Conservation (phyloP, 2,888 invertebrate genomes). For the Rhingia rostrata region DNA sequence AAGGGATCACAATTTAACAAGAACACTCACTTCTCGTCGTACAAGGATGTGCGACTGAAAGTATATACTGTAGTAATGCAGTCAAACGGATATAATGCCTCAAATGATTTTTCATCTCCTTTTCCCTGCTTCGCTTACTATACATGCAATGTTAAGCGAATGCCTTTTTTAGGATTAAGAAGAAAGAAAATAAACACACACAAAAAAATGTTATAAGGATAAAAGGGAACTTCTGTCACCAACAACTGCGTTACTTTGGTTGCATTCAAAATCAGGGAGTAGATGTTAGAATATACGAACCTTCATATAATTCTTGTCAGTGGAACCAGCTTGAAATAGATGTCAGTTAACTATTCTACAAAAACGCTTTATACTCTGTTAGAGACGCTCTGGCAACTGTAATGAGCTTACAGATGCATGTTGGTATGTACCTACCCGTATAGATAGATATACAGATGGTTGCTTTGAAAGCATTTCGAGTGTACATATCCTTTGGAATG, state of each 20-base stretch:
- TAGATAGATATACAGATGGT: not conserved
- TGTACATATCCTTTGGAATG: not conserved
- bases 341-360: slow-evolving; percentile 5
- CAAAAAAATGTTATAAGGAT: slow-evolving; percentile 8
- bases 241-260: slow-evolving; percentile 17
- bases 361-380: not conserved
- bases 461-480: not conserved
- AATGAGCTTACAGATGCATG: not conserved
- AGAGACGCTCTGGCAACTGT: not conserved
- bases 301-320: slow-evolving; percentile 12
- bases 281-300: slow-evolving; percentile 17
- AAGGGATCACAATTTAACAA: slow-evolving; percentile 50
- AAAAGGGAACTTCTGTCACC: slow-evolving; percentile 2
- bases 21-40: slow-evolving; percentile 12
- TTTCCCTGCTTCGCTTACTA: slow-evolving; percentile 18
- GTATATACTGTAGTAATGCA: slow-evolving; percentile 26
- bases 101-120: slow-evolving; percentile 44
- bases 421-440: too few relatives aligned
- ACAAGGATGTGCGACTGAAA: slow-evolving; percentile 15
- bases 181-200: not conserved
- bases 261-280: not conserved
- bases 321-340: slow-evolving; percentile 15
- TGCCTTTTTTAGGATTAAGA: not conserved
- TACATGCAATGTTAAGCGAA: slow-evolving; percentile 37
- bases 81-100: slow-evolving; percentile 53